phyloP scores from a whole-genome alignment of 2,888 invertebrate species.

The Achlya flavicornis region DNA sequence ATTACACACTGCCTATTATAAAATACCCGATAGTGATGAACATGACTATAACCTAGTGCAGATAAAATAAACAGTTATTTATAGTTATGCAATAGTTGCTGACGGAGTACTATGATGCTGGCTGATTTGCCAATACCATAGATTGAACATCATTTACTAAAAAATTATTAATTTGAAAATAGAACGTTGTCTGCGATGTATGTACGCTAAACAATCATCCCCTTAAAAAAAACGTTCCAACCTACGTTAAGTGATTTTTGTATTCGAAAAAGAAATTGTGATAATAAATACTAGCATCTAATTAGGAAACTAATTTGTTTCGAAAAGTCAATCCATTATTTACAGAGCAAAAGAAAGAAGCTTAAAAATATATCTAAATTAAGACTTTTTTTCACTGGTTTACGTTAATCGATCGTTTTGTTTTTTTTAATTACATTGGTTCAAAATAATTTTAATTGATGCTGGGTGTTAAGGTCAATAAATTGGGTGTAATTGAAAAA shows the following conservation, averaged over 20 bases:
- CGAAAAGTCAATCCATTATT: conserved; percentile 58
- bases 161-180: not conserved
- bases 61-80: not conserved
- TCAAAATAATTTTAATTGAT: conserved; percentile 17
- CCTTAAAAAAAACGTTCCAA: conserved; percentile 22
- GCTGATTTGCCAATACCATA: not conserved
- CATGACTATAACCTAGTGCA: conserved; percentile 22
- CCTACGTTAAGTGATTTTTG: conserved; percentile 43
- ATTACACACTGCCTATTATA: conserved; percentile 31
- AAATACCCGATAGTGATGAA: conserved; percentile 33
- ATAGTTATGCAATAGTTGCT: not conserved
- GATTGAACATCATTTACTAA: not conserved
- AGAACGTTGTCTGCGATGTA: not conserved
- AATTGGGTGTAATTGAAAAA: conserved; percentile 23
- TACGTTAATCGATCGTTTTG: conserved; percentile 17
- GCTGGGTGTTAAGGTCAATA: conserved; percentile 23
- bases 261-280: conserved; percentile 43
- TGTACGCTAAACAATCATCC: not conserved
- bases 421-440: conserved; percentile 15
- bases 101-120: not conserved
- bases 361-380: conserved; percentile 37
- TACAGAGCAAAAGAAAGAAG: conserved; percentile 68
- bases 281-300: conserved; percentile 74
- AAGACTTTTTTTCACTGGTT: conserved; percentile 61
- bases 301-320: conserved; percentile 58